phyloP scores from a whole-genome alignment of 2,797 vertebrate species.

The Rhadinocentrus ornatus region DNA sequence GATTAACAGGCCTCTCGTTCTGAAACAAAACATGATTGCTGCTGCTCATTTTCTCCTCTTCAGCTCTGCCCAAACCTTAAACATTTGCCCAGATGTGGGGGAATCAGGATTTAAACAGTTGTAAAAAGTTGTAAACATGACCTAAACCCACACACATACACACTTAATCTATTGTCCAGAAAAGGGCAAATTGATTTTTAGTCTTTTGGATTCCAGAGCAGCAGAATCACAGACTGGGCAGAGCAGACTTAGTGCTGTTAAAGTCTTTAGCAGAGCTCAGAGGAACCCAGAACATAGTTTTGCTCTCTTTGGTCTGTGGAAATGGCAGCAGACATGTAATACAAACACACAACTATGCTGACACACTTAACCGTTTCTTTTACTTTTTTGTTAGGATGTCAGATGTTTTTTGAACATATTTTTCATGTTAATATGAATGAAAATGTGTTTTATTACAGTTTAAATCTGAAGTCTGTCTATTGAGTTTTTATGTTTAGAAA shows the following conservation, averaged over 20 bases:
- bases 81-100: conserved; percentile 24
- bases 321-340: conserved; percentile 66
- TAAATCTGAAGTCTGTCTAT: not conserved
- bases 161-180: conserved; percentile 26
- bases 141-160: not conserved
- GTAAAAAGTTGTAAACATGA: conserved; percentile 20
- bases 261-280: conserved; percentile 64
- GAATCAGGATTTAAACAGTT: conserved; percentile 23
- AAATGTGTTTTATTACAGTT: conserved; percentile 13
- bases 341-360: conserved; percentile 61
- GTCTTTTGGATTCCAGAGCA: conserved; percentile 43
- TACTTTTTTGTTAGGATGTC: conserved; percentile 8
- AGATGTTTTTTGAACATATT: not conserved
- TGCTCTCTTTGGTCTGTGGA: conserved; percentile 53
- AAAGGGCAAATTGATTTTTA: conserved; percentile 31
- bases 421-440: not conserved
- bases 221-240: conserved; percentile 41
- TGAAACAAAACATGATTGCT: conserved; percentile 8
- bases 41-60: conserved; percentile 3
- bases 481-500: not conserved
- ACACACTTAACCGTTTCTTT: conserved; percentile 41
- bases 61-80: conserved; percentile 8
- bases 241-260: conserved; percentile 57
- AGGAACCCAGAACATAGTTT: conserved; percentile 69
- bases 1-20: conserved; percentile 13